These are phyloP conservation scores for Protonemura montana DNA, from an alignment of 2,888 invertebrate genomes.

Conservation along the genomic window DNA sequence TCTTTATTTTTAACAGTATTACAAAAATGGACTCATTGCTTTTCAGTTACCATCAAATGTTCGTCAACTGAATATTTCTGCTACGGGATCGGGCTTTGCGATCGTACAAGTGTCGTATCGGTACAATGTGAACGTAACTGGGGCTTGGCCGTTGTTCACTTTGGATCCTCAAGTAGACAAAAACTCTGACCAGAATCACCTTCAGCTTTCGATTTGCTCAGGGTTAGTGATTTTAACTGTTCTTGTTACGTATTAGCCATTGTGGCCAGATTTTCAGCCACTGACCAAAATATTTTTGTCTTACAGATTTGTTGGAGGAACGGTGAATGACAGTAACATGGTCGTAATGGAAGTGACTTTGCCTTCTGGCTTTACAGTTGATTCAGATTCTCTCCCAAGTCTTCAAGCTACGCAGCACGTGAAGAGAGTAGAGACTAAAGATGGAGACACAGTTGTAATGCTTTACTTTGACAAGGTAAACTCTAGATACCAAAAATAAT, in stretches of 20 bases:
- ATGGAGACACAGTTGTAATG: conserved; percentile 70
- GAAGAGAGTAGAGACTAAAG: conserved; percentile 73
- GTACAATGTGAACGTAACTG: conserved; percentile 86
- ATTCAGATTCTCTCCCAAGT: conserved; percentile 74
- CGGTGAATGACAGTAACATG: conserved; percentile 81
- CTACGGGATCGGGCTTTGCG: conserved; percentile 81
- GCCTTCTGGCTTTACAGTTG: conserved; percentile 90
- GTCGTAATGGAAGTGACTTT: conserved; percentile 88
- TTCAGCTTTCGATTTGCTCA: conserved; percentile 83
- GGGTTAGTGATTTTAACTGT: conserved; percentile 62
- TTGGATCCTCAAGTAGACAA: conserved; percentile 87
- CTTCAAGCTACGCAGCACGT: conserved; percentile 66
- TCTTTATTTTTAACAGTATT: too few relatives aligned
- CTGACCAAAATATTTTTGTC: neutral
- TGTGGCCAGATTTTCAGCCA: neutral
- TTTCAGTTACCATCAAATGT: conserved; percentile 54
- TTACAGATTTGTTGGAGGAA: conserved; percentile 69
- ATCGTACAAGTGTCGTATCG: conserved; percentile 80
- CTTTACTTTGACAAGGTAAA: conserved; percentile 77
- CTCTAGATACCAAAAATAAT: neutral
- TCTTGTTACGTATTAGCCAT: neutral
- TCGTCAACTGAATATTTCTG: conserved; percentile 74
- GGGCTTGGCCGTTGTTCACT: conserved; percentile 85
- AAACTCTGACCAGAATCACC: conserved; percentile 76
- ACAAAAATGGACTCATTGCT: neutral